These are phyloP conservation scores for Semaprochilodus insignis DNA, from an alignment of 2,797 vertebrate species.

Conservation along the genomic window DNA sequence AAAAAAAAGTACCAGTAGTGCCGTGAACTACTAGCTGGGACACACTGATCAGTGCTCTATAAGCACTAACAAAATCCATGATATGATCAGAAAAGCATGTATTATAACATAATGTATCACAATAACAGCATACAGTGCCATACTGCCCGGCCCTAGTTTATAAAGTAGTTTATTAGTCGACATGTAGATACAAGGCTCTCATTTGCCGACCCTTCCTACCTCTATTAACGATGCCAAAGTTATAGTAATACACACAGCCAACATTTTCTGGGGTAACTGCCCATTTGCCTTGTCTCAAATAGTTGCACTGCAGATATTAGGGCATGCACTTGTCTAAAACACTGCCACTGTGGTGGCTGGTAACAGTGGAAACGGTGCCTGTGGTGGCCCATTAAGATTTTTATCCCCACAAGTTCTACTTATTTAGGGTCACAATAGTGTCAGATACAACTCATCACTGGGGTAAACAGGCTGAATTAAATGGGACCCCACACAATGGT, in stretches of 20 bases:
- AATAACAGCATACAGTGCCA: too few species aligned
- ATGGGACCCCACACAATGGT: slow-evolving; percentile 39
- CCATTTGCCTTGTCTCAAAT: not conserved
- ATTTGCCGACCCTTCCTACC: not conserved
- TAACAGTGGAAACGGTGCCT: not conserved
- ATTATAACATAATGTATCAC: too few species aligned
- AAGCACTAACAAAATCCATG: too few species aligned
- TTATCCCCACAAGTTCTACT: slow-evolving; percentile 32
- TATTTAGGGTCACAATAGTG: slow-evolving; percentile 33
- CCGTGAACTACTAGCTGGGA: too few species aligned
- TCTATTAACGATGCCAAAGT: not conserved
- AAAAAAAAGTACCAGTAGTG: too few species aligned
- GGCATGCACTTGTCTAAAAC: slow-evolving; percentile 23
- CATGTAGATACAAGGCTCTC: too few species aligned
- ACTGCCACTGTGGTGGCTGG: slow-evolving; percentile 6
- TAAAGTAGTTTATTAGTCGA: too few species aligned
- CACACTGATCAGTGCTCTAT: too few species aligned
- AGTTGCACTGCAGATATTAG: not conserved
- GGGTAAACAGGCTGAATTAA: slow-evolving; percentile 40
- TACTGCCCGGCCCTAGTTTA: too few species aligned
- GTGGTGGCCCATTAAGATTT: slow-evolving; percentile 2
- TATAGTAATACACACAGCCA: not conserved
- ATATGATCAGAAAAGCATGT: too few species aligned
- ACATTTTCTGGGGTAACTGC: not conserved
- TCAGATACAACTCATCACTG: slow-evolving; percentile 25